Evolutionary conservation across 2,797 vertebrate genomes (phyloP).

Genomic region (Melanotaenia nigrans): DNA sequence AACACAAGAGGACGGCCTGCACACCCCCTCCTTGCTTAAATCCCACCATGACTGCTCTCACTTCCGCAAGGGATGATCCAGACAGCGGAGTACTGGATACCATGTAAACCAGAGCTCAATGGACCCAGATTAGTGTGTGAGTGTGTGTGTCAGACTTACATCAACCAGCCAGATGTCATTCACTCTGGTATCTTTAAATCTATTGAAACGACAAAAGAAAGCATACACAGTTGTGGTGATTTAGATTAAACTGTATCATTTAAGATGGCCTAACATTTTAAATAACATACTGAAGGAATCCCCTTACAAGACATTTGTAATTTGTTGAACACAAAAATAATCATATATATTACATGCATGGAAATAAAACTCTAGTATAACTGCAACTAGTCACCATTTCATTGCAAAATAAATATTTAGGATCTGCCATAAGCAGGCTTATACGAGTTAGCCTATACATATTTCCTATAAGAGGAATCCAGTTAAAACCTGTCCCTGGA

Average conservation of each 20-base stretch:
- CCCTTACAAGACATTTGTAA: neutral
- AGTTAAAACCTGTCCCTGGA: too few relatives aligned
- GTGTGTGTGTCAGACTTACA: slow-evolving; percentile 74
- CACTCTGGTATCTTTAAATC: slow-evolving; percentile 84
- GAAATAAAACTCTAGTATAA: neutral
- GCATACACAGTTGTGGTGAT: neutral
- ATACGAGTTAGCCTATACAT: neutral
- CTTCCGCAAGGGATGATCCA: slow-evolving; percentile 70
- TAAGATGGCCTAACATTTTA: neutral
- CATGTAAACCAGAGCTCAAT: slow-evolving; percentile 53
- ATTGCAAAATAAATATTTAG: neutral
- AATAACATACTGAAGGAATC: neutral
- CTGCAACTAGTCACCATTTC: neutral
- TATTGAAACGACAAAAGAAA: slow-evolving; percentile 33
- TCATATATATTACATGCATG: neutral
- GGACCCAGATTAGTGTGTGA: slow-evolving; percentile 38
- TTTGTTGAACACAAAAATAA: neutral
- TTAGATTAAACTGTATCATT: neutral
- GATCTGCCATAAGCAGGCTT: too few relatives aligned
- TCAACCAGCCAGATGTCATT: slow-evolving; percentile 86
- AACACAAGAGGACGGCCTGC: slow-evolving; percentile 42
- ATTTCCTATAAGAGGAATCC: neutral
- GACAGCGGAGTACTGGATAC: slow-evolving; percentile 38
- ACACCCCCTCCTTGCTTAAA: slow-evolving; percentile 7
- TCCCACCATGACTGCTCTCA: slow-evolving; percentile 34